phyloP scores from a whole-genome alignment of 2,797 vertebrate genomes.

The Heliangelus exortis region DNA sequence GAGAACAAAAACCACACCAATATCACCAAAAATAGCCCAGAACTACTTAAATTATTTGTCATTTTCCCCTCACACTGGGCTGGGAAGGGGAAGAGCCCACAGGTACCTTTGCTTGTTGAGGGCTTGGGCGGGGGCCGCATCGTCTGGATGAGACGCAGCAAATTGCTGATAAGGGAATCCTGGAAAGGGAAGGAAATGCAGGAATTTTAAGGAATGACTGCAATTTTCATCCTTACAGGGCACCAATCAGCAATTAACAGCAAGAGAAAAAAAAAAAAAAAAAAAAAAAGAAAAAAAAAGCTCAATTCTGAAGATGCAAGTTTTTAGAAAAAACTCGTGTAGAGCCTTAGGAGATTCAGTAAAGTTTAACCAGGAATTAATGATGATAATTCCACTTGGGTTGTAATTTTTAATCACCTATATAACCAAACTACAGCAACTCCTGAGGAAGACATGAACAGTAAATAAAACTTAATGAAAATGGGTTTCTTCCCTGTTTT shows the following conservation, averaged over 20 bases:
- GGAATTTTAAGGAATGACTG: not conserved
- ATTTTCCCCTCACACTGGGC: not conserved
- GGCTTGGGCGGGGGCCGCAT: conserved; percentile 91
- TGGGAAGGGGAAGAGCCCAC: not conserved
- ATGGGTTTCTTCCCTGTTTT: not conserved
- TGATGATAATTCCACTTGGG: not conserved
- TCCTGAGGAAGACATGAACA: not conserved
- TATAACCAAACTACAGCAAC: not conserved
- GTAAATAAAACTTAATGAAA: accelerated
- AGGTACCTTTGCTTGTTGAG: conserved; percentile 85
- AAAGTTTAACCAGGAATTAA: not conserved
- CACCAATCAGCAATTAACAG: accelerated
- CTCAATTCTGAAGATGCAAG: not conserved
- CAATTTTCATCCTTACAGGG: not conserved
- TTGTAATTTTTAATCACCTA: not conserved
- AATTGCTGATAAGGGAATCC: conserved; percentile 94
- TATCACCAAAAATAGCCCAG: not conserved
- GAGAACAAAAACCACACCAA: not conserved
- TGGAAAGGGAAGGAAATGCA: not conserved
- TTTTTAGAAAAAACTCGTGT: accelerated
- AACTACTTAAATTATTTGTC: not conserved
- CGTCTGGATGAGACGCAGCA: conserved; percentile 95
- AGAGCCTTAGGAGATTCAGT: accelerated
- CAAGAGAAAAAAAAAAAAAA: not conserved
- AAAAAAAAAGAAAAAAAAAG: accelerated